Evolutionary conservation across 2,113 vertebrate species (phyloP), one percentile per base, ranked within the genome.

Genomic region (Mormyrus iriodes): DNA sequence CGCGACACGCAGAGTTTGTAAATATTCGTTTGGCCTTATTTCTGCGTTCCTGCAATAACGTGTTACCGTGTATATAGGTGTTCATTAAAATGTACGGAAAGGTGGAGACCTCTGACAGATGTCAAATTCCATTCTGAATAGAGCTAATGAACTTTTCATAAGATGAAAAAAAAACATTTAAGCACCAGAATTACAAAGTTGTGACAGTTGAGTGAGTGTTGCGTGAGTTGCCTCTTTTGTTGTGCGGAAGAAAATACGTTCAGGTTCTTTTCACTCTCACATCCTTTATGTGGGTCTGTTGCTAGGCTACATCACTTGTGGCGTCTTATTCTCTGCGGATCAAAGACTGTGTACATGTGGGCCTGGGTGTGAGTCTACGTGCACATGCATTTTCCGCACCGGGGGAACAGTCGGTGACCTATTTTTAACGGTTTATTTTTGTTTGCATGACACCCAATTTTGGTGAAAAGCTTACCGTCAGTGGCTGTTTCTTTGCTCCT

Each of bases 41-140:
- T 89, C 90, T 91, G 90, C 76, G 92, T 89, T 91, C 92, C 91
- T 61, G 95, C 94, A 96, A 95, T 95, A 95, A 95, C 84, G 89
- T 94, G 89, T 89, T 91, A 89, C 69, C 90, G 90, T 91, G 92
- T 93, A 90, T 35, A 92, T 53, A 31, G 24, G 19, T 51, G 89
- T 87, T 89, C 86, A 65, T 88, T 84, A 93, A 91, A 82, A 52
- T 86, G 88, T 90, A 90, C 83, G 90, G 88, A 90, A 88, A 92
- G 61, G 84, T 88, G 55, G 88, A 92, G 90, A 90, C 89, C 90
- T 89, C 90, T 85, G 44, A 89, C 49, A 90, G 92, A 91, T 21
- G 79, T 89, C 44, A 91, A 89, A 83, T 89, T 88, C 92, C 93
- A 94, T 94, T 90, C 94, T 94, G 93, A 94, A 94, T 94, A 94